Evolutionary conservation across 2,113 vertebrate species (phyloP).

Genomic region (Muntiacus reevesi): DNA sequence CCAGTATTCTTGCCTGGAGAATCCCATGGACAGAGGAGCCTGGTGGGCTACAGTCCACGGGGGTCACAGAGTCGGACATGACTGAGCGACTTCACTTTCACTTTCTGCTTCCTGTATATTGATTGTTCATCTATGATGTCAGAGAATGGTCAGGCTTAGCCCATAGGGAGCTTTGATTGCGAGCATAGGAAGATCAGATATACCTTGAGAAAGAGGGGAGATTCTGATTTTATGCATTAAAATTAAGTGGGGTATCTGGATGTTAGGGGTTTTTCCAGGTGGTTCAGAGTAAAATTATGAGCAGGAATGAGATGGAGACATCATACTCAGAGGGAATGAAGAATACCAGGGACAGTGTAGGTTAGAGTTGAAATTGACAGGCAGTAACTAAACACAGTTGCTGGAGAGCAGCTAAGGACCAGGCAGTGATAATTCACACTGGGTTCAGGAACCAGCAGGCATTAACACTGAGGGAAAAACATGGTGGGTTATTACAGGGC

Average conservation of each 20-base stretch:
- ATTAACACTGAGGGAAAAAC: neutral
- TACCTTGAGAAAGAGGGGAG: neutral
- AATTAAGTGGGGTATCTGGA: neutral
- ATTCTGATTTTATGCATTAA: neutral
- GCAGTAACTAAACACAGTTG: neutral
- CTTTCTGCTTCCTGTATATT: neutral
- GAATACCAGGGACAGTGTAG: neutral
- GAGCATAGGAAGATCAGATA: neutral
- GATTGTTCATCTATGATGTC: accelerated
- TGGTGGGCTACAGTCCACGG: no score
- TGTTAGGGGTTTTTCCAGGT: neutral
- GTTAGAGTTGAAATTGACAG: neutral
- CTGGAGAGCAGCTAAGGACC: neutral
- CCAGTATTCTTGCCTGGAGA: no score
- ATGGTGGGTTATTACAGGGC: neutral
- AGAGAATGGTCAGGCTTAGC: neutral
- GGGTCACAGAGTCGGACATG: no score
- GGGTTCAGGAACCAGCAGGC: neutral
- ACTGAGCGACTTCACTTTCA: no score
- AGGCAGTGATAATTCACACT: neutral
- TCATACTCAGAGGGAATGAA: neutral
- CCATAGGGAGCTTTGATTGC: neutral
- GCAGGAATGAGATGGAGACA: neutral
- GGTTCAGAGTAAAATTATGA: neutral
- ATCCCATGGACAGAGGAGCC: no score